These are phyloP conservation scores for Lithophane leautieri DNA, from an alignment of 2,888 invertebrate genomes.

Conservation along the genomic window DNA sequence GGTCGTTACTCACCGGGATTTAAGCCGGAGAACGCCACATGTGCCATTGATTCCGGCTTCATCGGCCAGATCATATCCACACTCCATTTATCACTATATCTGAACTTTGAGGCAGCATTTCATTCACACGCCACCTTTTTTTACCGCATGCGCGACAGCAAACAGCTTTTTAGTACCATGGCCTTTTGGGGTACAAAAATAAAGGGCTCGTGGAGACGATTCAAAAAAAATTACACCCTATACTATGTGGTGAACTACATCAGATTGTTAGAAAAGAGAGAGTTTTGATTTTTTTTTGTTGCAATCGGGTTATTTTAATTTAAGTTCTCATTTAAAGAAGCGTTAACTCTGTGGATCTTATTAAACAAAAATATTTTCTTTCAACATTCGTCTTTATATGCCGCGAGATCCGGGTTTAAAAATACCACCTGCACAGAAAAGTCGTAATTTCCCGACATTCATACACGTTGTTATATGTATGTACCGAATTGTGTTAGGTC, in stretches of 20 bases:
- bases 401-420: not conserved
- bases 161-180: not conserved
- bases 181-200: not conserved
- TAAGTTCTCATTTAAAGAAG: too few relatives aligned
- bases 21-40: constrained; percentile 47
- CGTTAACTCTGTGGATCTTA: not conserved
- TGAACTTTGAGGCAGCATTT: constrained; percentile 6
- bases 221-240: not conserved
- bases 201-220: not conserved
- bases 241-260: not conserved
- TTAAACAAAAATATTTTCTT: not conserved
- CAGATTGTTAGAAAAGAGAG: not conserved
- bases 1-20: constrained; percentile 56
- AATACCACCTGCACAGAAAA: not conserved
- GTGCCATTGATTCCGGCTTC: constrained; percentile 52
- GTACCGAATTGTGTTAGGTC: not conserved
- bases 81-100: constrained; percentile 32
- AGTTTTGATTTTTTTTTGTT: not conserved
- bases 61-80: constrained; percentile 53
- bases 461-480: too few relatives aligned
- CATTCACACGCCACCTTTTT: not conserved
- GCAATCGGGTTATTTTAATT: not conserved
- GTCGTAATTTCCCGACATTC: not conserved
- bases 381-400: not conserved
- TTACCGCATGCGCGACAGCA: too few relatives aligned